Evolutionary conservation across 2,113 vertebrate genomes (phyloP).

Genomic region (Mola mola): DNA sequence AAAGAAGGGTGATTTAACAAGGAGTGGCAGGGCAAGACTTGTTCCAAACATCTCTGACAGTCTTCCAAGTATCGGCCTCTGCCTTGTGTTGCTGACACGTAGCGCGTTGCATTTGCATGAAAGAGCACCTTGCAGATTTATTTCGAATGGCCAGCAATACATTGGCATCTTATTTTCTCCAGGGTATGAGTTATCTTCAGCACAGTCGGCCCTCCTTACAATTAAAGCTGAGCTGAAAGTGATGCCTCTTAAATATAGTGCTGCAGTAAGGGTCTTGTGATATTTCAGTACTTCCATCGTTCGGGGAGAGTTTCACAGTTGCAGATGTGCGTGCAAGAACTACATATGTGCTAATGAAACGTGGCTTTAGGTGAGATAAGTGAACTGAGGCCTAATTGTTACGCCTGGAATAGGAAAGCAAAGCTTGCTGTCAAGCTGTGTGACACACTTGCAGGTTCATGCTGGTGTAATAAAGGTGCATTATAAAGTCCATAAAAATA

Average conservation of each 20-base stretch:
- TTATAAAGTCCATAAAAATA: background rate
- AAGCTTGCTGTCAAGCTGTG: constrained; percentile 17
- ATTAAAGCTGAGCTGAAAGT: constrained; percentile 60
- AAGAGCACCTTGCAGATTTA: constrained; percentile 64
- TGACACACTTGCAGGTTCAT: constrained; percentile 14
- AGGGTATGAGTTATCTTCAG: constrained; percentile 59
- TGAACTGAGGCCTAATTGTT: constrained; percentile 42
- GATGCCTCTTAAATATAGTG: constrained; percentile 46
- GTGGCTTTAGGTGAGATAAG: constrained; percentile 43
- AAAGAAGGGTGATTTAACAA: too few species aligned
- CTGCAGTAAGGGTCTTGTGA: constrained; percentile 19
- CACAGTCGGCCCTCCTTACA: constrained; percentile 55
- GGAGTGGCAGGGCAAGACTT: too few species aligned
- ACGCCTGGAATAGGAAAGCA: constrained; percentile 8
- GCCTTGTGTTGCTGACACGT: constrained; percentile 49
- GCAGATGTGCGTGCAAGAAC: constrained; percentile 35
- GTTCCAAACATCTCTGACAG: too few species aligned
- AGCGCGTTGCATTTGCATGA: constrained; percentile 51
- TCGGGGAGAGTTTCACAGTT: constrained; percentile 47
- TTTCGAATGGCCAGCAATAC: constrained; percentile 59
- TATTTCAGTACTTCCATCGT: constrained; percentile 33
- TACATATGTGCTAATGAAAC: constrained; percentile 29
- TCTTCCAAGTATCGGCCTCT: constrained; percentile 26
- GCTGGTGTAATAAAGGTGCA: background rate
- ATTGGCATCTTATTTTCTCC: constrained; percentile 74